phyloP scores from a whole-genome alignment of 2,797 vertebrate species.

The Vespertilio murinus region DNA sequence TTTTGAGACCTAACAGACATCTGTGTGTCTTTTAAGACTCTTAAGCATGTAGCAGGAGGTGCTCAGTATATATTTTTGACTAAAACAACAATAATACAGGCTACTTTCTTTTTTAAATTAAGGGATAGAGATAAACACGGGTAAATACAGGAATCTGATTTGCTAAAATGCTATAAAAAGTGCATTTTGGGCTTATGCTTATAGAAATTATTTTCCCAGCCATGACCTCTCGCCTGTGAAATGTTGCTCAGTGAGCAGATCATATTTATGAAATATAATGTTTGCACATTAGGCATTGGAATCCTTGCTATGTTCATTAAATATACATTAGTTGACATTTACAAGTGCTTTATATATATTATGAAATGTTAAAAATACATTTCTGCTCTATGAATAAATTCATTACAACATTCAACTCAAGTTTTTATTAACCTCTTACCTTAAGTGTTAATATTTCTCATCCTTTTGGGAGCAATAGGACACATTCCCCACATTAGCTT shows the following conservation, averaged over 20 bases:
- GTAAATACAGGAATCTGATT: constrained; percentile 66
- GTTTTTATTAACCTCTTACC: constrained; percentile 81
- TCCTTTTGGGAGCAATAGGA: constrained; percentile 69
- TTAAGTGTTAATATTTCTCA: constrained; percentile 74
- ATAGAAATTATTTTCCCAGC: constrained; percentile 62
- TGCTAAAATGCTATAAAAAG: constrained; percentile 63
- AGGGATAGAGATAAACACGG: constrained; percentile 34
- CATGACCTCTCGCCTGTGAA: constrained; percentile 71
- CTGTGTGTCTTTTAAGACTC: neutral
- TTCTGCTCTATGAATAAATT: constrained; percentile 65
- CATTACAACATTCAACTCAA: constrained; percentile 57
- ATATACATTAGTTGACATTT: constrained; percentile 77
- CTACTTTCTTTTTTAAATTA: constrained; percentile 51
- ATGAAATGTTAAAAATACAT: constrained; percentile 74
- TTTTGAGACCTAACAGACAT: neutral
- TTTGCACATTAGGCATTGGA: constrained; percentile 64
- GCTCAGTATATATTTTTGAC: neutral
- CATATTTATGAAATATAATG: constrained; percentile 76
- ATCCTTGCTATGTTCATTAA: constrained; percentile 64
- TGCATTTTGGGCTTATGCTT: constrained; percentile 55
- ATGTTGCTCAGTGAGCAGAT: constrained; percentile 68
- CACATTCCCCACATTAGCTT: constrained; percentile 74
- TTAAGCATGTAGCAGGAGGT: neutral
- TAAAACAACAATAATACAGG: constrained; percentile 1
- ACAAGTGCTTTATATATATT: constrained; percentile 73